Conservation (phyloP, 2,888 invertebrate species). For the Cyrtodaria siliqua region DNA sequence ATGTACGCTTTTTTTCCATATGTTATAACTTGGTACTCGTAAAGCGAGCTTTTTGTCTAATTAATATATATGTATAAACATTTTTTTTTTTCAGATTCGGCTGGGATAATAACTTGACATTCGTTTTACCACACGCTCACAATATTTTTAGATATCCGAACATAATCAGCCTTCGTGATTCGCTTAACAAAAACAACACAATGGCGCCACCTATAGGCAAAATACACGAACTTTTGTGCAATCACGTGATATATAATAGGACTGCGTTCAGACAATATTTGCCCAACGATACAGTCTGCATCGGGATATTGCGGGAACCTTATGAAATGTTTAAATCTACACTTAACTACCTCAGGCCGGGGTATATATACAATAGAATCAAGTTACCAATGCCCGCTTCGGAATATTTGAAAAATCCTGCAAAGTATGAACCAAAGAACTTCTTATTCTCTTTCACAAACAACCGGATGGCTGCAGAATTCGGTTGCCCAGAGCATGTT, state of each 20-base stretch:
- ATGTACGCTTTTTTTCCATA: too few species aligned
- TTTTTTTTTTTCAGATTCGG: constrained; percentile 53
- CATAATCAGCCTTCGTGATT: constrained; percentile 59
- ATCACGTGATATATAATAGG: constrained; percentile 65
- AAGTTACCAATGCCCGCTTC: constrained; percentile 37
- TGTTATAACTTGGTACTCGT: too few species aligned
- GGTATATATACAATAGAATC: constrained; percentile 47
- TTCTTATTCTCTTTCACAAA: constrained; percentile 50
- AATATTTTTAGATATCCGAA: constrained; percentile 59
- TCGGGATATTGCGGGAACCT: constrained; percentile 64
- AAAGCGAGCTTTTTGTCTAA: too few species aligned
- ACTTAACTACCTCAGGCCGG: constrained; percentile 52
- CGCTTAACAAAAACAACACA: constrained; percentile 38
- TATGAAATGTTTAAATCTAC: constrained; percentile 65
- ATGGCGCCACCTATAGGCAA: constrained; percentile 47
- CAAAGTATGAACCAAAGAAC: constrained; percentile 58
- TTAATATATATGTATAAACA: too few species aligned
- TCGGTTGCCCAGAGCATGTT: constrained; percentile 55
- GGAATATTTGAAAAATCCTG: constrained; percentile 52
- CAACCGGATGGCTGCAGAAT: constrained; percentile 61
- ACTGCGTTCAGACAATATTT: constrained; percentile 48
- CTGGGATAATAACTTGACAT: constrained; percentile 56
- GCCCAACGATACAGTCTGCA: constrained; percentile 59
- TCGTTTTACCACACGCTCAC: constrained; percentile 57
- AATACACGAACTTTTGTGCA: constrained; percentile 60